A percentile compares a stretch with the other conserved stretches of the same genome.
Conservation (phyloP, 1,140 invertebrate genomes). For the Leptopilina boulardi region DNA sequence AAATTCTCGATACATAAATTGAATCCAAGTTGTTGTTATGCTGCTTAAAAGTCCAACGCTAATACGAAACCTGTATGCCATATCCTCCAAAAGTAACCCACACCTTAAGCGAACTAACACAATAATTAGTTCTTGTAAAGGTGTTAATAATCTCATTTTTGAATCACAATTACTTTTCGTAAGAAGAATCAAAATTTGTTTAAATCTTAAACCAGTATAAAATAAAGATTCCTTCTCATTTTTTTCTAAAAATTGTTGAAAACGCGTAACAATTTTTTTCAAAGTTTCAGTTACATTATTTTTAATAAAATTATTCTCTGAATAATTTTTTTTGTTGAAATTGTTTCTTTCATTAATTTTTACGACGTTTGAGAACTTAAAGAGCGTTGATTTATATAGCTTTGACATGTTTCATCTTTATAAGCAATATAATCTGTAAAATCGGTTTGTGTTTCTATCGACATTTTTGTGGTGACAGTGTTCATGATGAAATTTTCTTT, state of each 20-base stretch:
- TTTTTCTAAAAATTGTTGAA: constrained; percentile 8
- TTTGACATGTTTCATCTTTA: too few relatives aligned
- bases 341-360: too few relatives aligned
- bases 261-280: neutral
- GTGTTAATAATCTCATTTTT: constrained; percentile 34
- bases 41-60: constrained; percentile 29
- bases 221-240: constrained; percentile 33
- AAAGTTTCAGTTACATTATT: neutral
- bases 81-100: constrained; percentile 36
- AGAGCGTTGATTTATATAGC: too few relatives aligned
- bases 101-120: constrained; percentile 35
- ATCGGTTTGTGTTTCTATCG: too few relatives aligned
- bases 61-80: constrained; percentile 40
- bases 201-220: constrained; percentile 31
- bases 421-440: too few relatives aligned
- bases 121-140: constrained; percentile 46
- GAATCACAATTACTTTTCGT: neutral
- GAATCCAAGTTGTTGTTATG: constrained; percentile 39
- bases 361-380: too few relatives aligned
- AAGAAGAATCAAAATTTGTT: neutral
- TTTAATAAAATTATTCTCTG: too few relatives aligned
- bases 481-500: too few relatives aligned
- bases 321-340: too few relatives aligned
- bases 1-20: constrained; percentile 46
- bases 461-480: too few relatives aligned